Base-by-base conservation (phyloP, 1,140 invertebrate genomes). In the Asbolus verrucosus region DNA sequence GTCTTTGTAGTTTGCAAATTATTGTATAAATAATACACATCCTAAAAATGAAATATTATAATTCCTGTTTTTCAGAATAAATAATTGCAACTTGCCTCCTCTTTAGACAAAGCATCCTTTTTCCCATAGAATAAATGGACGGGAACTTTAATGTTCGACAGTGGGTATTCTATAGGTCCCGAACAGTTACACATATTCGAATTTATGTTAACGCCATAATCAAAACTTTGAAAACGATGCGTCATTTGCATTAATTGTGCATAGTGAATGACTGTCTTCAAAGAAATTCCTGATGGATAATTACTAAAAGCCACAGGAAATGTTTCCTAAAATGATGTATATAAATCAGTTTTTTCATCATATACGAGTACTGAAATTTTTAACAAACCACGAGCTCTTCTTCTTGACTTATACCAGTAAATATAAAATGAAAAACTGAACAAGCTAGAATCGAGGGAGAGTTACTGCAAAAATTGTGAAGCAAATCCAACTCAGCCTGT, bases 251-350 rank as follows among this genome's bases (percentile, higher is more conserved):
- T 85, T 79, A 85, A 84, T 84, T 88, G 89, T 0, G 84, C 85
- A 70, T 85, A 91, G 79, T 92, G 90, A 8, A 90, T 76, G 0
- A 95, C 73, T 15, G 91, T 91, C 78, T 88, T 87, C 0, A 88
- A 87, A 0, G 92, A 94, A 0, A 92, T 87, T 15, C 92, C 92
- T 1, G 91, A 89, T 4, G 93, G 93, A 8, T 86, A 86, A 73
- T 94, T 91, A 4, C n/a, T 11, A 6, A 5, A 2, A 13, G n/a
- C 8, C 1, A 54, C 21, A 13, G 46, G 46, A 54, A 54, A 14
- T 11, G 19, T 14, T 4, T 21, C 27, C 46, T 54, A 54, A 54
- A 54, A 54, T 13, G 6, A 6, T n/a, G 2, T 36, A n/a, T 6
- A 3, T 2, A 3, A 2, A 30, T 30, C 9, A 1, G 2, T 27